Evolutionary conservation across 2,797 vertebrate species (phyloP).

Genomic region (Triplophysa yarkandensis): DNA sequence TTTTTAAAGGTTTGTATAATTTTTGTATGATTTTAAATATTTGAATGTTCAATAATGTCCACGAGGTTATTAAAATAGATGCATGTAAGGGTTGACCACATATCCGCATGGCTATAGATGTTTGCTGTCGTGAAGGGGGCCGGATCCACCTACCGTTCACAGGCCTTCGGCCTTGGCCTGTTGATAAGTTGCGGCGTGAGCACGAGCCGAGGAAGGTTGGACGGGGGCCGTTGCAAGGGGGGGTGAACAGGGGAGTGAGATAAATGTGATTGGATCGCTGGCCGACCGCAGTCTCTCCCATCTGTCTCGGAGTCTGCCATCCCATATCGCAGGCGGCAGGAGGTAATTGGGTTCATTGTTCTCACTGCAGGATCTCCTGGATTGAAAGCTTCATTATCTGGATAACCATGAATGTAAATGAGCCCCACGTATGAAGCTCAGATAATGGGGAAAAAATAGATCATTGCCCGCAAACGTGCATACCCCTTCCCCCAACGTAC

Average conservation of each 20-base stretch:
- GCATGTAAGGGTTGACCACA: constrained; percentile 18
- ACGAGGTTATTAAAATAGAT: not conserved
- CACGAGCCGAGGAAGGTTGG: constrained; percentile 62
- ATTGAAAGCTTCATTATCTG: constrained; percentile 89
- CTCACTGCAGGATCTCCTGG: constrained; percentile 82
- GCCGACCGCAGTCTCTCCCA: constrained; percentile 81
- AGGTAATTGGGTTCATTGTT: constrained; percentile 89
- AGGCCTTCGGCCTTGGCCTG: constrained; percentile 73
- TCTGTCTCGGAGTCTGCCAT: constrained; percentile 85
- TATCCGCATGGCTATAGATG: constrained; percentile 19
- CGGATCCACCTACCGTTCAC: constrained; percentile 72
- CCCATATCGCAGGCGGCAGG: constrained; percentile 83
- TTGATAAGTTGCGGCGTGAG: constrained; percentile 79
- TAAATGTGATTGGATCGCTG: constrained; percentile 85
- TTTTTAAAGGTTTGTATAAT: too few relatives aligned
- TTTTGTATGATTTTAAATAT: too few relatives aligned
- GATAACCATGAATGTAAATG: constrained; percentile 88
- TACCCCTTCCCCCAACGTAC: constrained; percentile 63
- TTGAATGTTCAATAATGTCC: too few relatives aligned
- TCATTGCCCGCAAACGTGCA: constrained; percentile 71
- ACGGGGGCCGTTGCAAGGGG: not conserved
- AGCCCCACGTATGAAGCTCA: constrained; percentile 76
- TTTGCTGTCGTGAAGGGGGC: constrained; percentile 51
- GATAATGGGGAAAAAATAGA: constrained; percentile 81
- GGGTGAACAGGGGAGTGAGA: constrained; percentile 69